Evolutionary conservation across 2,797 vertebrate species (phyloP).

Genomic region (Hydrolagus colliei): DNA sequence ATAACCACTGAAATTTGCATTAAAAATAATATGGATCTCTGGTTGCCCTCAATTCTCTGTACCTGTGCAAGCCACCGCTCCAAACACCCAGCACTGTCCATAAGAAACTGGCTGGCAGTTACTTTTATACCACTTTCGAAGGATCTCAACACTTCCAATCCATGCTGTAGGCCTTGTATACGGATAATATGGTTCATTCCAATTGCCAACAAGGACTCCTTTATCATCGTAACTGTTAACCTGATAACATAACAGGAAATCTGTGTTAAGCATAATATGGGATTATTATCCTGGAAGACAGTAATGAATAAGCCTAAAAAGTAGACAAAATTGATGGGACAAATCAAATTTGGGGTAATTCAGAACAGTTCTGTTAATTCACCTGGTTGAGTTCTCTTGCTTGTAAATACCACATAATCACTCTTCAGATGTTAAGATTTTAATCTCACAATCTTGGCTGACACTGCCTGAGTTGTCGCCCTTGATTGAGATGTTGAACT

Average conservation of each 20-base stretch:
- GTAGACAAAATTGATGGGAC: no score
- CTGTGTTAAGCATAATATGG: not conserved
- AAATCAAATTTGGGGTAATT: no score
- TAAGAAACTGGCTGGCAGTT: conserved; percentile 65
- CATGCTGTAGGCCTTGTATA: conserved; percentile 61
- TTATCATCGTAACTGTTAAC: conserved; percentile 74
- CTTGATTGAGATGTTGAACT: no score
- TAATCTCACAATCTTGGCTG: no score
- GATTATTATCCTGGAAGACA: no score
- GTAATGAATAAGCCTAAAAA: no score
- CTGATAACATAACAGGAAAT: conserved; percentile 45
- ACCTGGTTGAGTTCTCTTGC: no score
- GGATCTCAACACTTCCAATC: conserved; percentile 70
- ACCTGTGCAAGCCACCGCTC: conserved; percentile 83
- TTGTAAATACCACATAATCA: no score
- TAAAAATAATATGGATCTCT: not conserved
- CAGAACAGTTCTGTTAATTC: no score
- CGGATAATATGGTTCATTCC: conserved; percentile 53
- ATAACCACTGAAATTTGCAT: no score
- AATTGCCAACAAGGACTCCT: conserved; percentile 73
- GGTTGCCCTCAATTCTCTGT: not conserved
- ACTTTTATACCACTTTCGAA: conserved; percentile 58
- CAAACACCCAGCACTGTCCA: conserved; percentile 86
- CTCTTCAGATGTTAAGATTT: no score
- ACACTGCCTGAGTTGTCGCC: no score